Evolutionary conservation across 2,888 invertebrate species (phyloP), one percentile per base, ranked within the genome.

Genomic region (Apamea epomidion): DNA sequence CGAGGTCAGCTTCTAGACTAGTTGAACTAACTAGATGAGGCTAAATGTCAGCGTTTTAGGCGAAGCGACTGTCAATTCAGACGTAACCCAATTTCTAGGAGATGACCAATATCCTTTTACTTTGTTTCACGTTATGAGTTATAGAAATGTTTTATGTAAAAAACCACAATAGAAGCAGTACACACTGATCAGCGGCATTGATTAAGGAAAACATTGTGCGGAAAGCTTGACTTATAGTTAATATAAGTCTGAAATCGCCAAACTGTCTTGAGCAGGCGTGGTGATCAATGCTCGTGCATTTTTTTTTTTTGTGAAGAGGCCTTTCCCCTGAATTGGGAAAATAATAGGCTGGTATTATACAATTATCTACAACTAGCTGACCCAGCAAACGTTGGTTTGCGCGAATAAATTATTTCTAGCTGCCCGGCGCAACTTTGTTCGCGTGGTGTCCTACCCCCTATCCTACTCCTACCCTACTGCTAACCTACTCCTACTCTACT

Each of bases 41-140:
- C 21, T 70, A 60, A 74, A 69, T 85, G 85, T 81, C 70, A 60
- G 51, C 51, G 45, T 70, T 71, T 37, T 25, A 29, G 12, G 5
- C n/a, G 58, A 82, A 70, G 16, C 29, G 51, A 60, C 82, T 54
- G 25, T 37, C 82, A 62, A 71, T 32, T 32, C 14, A 48, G 29
- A 14, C 37, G 70, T 70, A 54, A 54, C 54, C 54, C 21, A 54
- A 54, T 54, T 54, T 54, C 8, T 54, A 25, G 21, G 25, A 29
- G 54, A 79, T 62, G 21, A 8, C 4, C 21, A 45, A 65, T 65
- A n/a, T 21, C 29, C 18, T 48, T 83, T 62, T 51, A 37, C 1
- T 68, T 2, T 12, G 42, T 29, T 51, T 32, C 54, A 64, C 42
- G n/a, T 65, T 14, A 42, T 21, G 21, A 48, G 16, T 21, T 65